Evolutionary conservation across 2,113 vertebrate species (phyloP).

Genomic region (Cinclus cinclus): DNA sequence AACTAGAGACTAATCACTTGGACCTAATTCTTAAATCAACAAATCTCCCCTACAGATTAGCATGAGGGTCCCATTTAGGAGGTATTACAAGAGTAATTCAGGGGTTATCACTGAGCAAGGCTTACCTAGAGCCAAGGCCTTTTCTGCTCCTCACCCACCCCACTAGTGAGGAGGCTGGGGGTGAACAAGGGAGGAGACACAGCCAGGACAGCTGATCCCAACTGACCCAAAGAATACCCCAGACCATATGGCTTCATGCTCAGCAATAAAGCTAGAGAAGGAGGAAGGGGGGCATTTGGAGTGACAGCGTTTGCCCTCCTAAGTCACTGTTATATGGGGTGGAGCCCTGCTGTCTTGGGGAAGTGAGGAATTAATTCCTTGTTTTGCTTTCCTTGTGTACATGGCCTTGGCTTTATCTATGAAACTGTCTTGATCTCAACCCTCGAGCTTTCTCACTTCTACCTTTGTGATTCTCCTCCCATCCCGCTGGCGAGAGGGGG

Average conservation of each 20-base stretch:
- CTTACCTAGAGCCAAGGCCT: not conserved
- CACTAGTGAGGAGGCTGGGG: not conserved
- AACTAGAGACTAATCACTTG: not conserved
- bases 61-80: not conserved
- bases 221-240: not conserved
- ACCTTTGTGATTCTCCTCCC: not conserved
- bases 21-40: not conserved
- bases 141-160: not conserved
- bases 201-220: not conserved
- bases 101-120: not conserved
- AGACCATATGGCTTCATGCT: fast-evolving
- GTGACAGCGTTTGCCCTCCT: not conserved
- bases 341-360: not conserved
- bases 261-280: not conserved
- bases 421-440: not conserved
- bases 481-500: not conserved
- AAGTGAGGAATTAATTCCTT: not conserved
- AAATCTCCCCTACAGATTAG: not conserved
- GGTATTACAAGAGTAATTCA: not conserved
- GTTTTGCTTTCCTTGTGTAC: not conserved
- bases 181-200: not conserved
- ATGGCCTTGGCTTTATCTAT: not conserved
- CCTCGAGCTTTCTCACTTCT: not conserved
- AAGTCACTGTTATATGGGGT: fast-evolving
- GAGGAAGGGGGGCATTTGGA: fast-evolving